phyloP scores from a whole-genome alignment of 1,140 invertebrate species.

The Potamilus streckersoni region DNA sequence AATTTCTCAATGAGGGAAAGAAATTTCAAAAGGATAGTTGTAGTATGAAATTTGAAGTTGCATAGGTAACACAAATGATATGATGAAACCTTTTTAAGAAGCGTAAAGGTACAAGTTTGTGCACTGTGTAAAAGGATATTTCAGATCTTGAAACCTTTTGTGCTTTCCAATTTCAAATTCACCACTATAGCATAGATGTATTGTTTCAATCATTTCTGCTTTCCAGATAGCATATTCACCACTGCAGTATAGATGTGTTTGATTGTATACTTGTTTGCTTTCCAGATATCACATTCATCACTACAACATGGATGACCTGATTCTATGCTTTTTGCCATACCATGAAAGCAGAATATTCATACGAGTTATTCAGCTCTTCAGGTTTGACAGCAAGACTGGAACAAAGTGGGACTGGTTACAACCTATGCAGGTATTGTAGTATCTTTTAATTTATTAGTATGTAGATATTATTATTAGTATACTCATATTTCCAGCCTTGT shows the following conservation, averaged over 20 bases:
- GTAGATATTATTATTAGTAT: not conserved
- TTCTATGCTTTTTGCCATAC: conserved; percentile 87
- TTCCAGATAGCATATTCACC: not conserved
- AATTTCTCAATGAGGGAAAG: too few relatives aligned
- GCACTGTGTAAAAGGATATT: too few relatives aligned
- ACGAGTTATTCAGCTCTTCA: conserved; percentile 81
- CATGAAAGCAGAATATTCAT: conserved; percentile 92
- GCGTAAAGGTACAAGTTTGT: too few relatives aligned
- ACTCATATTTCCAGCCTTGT: too few relatives aligned
- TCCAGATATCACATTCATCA: conserved; percentile 86
- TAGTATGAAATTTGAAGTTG: too few relatives aligned
- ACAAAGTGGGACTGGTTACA: conserved; percentile 85
- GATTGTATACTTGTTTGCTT: conserved; percentile 27
- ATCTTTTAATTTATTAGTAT: not conserved
- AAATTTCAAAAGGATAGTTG: too few relatives aligned
- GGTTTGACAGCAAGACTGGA: conserved; percentile 71
- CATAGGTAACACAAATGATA: too few relatives aligned
- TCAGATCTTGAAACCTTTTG: too few relatives aligned
- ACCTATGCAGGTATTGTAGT: conserved; percentile 71
- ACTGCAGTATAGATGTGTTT: not conserved
- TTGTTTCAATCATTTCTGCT: not conserved
- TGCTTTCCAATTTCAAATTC: too few relatives aligned
- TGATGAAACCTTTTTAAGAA: too few relatives aligned
- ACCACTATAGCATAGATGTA: not conserved
- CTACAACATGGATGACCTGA: conserved; percentile 85